Base-by-base conservation (phyloP, 2,888 invertebrate genomes). In the Aricia artaxerxes region DNA sequence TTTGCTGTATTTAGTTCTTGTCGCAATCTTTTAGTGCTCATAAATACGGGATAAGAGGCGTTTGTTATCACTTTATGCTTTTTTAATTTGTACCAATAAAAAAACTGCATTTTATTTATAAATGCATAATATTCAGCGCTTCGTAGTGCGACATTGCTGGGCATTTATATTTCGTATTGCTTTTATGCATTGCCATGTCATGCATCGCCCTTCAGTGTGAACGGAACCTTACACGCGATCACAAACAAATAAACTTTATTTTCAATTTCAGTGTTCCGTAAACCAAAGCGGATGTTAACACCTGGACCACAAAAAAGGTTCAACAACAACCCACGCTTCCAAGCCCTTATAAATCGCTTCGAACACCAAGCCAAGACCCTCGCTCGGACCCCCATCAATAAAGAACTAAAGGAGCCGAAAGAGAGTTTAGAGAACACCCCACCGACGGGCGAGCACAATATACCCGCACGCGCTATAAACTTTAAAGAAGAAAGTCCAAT, bases 251-350 rank as follows among this genome's bases (percentile, higher is more conserved):
- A 57, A 57, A 57, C 57, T 69, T 64, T 4, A 64, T 64, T 64
- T 31, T 24, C 7, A 31, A 64, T 75, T 78, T 35, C 86, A 95
- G 94, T 94, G 1, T 92, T 89, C 80, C 87, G 93, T 81, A 94
- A 93, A 86, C 94, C 94, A 40, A 94, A 89, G 82, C 89, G 95
- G 64, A 92, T 92, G 91, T 84, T 94, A 1, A 95, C 95, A 11
- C 95, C 95, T 0, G 94, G 94, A 0, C 94, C 93, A 4, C 93
- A 92, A 76, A 90, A 86, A 82, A 88, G 85, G 80, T 89, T 87
- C 64, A 86, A 87, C 81, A 83, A 86, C 80, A 94, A 94, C 80
- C 94, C 94, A 4, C 91, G 92, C 1, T 94, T 94, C 81, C 94
- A 94, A 88, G 94, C 94, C 0, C 86, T 94, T 31, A 88, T 94